A percentile compares a stretch with the other conserved stretches of the same genome.
Evolutionary conservation across 2,888 invertebrate genomes (phyloP).

Genomic region (Acrocera orbiculus): DNA sequence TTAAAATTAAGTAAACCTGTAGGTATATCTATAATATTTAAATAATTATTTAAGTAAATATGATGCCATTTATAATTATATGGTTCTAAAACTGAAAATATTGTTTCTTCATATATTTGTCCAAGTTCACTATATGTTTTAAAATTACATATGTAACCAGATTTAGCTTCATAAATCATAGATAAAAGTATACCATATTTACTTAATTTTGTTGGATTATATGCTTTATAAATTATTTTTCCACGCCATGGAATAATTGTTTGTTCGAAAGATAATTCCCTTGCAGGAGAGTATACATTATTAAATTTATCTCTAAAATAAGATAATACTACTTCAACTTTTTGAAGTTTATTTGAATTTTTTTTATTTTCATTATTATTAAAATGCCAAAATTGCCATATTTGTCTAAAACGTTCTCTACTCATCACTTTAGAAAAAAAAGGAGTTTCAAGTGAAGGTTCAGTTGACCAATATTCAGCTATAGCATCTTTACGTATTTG

Average conservation of each 20-base stretch:
- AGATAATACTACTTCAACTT: too few species aligned
- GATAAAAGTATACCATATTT: too few species aligned
- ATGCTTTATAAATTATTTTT: too few species aligned
- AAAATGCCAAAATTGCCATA: not conserved
- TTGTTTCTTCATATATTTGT: not conserved
- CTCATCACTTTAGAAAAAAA: not conserved
- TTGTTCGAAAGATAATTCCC: too few species aligned
- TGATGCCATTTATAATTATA: slow-evolving; percentile 1
- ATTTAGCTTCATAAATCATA: too few species aligned
- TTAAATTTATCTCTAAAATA: too few species aligned
- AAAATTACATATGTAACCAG: not conserved
- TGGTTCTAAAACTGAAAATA: not conserved
- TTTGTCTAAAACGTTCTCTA: not conserved
- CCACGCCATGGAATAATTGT: too few species aligned
- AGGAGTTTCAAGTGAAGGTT: too few species aligned
- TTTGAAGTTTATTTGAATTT: too few species aligned
- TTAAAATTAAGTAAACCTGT: not conserved
- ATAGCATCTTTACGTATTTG: not conserved
- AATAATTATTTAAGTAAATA: not conserved
- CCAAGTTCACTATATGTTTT: not conserved
- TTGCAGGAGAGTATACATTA: too few species aligned
- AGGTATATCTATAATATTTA: not conserved
- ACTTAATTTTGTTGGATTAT: too few species aligned
- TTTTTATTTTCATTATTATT: too few species aligned
- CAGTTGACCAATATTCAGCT: not conserved